Percentiles rank a stretch among this genome's conserved stretches.
Conservation (phyloP, 2,113 vertebrate species). For the Nansenia antarctica region DNA sequence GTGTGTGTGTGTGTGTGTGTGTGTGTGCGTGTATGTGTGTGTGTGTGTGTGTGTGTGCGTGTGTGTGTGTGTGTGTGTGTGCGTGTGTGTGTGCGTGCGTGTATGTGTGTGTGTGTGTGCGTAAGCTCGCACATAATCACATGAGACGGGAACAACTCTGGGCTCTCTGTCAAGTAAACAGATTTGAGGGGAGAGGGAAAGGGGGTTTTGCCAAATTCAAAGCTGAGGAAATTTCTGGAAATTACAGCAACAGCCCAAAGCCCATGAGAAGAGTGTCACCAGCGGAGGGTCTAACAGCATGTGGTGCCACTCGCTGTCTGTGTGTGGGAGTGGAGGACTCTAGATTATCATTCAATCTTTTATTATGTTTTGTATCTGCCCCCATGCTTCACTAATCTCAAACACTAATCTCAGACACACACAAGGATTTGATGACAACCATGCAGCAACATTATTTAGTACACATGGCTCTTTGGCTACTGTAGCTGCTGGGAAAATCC, state of each 20-base stretch:
- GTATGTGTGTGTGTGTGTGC: neutral
- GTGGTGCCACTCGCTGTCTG: neutral
- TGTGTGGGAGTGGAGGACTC: neutral
- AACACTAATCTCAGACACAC: constrained; percentile 3
- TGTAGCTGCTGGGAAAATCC: neutral
- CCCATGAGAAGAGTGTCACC: constrained; percentile 14
- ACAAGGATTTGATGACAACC: neutral
- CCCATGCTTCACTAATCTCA: neutral
- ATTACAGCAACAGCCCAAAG: constrained; percentile 24
- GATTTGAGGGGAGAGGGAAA: constrained; percentile 33
- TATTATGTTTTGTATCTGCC: neutral
- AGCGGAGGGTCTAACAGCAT: constrained; percentile 16
- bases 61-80: neutral
- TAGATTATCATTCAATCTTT: neutral
- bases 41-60: neutral
- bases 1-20: neutral
- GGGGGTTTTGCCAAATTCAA: constrained; percentile 50
- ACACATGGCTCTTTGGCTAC: neutral
- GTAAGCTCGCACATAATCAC: constrained; percentile 11
- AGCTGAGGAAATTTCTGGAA: constrained; percentile 32
- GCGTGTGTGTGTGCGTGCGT: neutral
- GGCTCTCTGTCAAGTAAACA: constrained; percentile 41
- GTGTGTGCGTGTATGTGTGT: neutral
- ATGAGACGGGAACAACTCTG: constrained; percentile 6
- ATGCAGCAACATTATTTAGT: neutral